These are phyloP conservation scores for Nebria ingens DNA, from an alignment of 1,140 invertebrate species.

Conservation along the genomic window DNA sequence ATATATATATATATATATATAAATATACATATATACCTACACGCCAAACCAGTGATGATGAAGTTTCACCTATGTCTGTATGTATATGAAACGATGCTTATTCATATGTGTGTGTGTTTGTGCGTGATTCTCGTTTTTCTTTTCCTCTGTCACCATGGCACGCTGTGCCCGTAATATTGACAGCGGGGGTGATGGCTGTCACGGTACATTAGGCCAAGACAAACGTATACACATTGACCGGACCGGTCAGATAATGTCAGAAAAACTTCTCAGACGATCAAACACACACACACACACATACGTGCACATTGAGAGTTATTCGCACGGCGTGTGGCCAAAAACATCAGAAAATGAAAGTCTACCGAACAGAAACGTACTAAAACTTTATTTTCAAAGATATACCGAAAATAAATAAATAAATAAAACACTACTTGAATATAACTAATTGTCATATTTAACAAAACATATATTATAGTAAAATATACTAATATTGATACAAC, in stretches of 20 bases:
- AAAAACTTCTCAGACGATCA: neutral
- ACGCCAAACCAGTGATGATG: too few relatives aligned
- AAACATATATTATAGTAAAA: too few relatives aligned
- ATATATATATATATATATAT: too few relatives aligned
- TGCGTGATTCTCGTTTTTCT: too few relatives aligned
- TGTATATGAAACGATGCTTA: neutral
- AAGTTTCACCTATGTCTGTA: neutral
- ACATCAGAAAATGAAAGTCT: neutral
- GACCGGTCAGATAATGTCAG: conserved; percentile 3
- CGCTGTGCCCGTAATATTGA: neutral
- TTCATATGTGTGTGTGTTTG: neutral
- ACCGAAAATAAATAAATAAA: too few relatives aligned
- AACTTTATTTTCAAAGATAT: too few relatives aligned
- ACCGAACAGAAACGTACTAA: too few relatives aligned
- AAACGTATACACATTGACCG: conserved; percentile 4
- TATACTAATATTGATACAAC: too few relatives aligned
- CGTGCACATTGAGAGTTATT: neutral
- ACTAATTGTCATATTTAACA: too few relatives aligned
- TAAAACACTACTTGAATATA: too few relatives aligned
- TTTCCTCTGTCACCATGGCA: neutral
- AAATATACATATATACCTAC: too few relatives aligned
- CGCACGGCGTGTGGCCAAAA: neutral
- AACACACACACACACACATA: neutral
- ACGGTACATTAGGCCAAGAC: conserved; percentile 5
- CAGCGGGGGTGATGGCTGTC: neutral